Conservation (phyloP, 2,113 vertebrate genomes). For the Lampris megalopsis region DNA sequence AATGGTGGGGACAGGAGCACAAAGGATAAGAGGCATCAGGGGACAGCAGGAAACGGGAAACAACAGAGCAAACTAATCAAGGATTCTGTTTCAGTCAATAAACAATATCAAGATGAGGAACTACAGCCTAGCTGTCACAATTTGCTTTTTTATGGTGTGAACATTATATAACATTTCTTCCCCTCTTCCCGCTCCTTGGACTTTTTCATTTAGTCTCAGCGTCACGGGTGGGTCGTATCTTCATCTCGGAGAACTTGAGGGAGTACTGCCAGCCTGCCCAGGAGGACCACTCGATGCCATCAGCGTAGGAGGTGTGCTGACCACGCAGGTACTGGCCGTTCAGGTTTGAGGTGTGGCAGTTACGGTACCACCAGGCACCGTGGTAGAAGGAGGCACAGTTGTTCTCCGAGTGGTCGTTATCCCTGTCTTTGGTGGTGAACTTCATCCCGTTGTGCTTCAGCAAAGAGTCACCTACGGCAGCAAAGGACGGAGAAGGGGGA, state of each 20-base stretch:
- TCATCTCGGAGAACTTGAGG: constrained; percentile 98
- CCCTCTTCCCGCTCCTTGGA: neutral
- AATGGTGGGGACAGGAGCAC: constrained; percentile 39
- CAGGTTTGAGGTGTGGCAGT: constrained; percentile 98
- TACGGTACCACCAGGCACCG: constrained; percentile 98
- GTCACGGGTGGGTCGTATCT: constrained; percentile 91
- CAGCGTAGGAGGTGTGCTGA: constrained; percentile 95
- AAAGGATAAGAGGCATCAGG: constrained; percentile 35
- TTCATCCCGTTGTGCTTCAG: constrained; percentile 97
- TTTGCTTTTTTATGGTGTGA: constrained; percentile 51
- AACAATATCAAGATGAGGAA: constrained; percentile 63
- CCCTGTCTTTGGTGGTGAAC: constrained; percentile 97
- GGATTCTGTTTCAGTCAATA: constrained; percentile 58
- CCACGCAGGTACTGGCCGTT: constrained; percentile 96
- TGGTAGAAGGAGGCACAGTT: constrained; percentile 98
- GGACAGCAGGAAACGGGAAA: constrained; percentile 54
- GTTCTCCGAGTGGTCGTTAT: constrained; percentile 97
- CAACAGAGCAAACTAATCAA: constrained; percentile 55
- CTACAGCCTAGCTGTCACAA: constrained; percentile 58
- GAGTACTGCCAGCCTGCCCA: constrained; percentile 99
- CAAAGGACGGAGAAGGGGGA: neutral
- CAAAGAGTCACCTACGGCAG: constrained; percentile 88
- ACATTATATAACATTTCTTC: constrained; percentile 17
- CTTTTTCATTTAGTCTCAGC: constrained; percentile 85
- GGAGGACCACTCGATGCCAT: constrained; percentile 97